Evolutionary conservation across 2,113 vertebrate species (phyloP), one percentile per base, ranked within the genome.

Genomic region (Centropristis striata): DNA sequence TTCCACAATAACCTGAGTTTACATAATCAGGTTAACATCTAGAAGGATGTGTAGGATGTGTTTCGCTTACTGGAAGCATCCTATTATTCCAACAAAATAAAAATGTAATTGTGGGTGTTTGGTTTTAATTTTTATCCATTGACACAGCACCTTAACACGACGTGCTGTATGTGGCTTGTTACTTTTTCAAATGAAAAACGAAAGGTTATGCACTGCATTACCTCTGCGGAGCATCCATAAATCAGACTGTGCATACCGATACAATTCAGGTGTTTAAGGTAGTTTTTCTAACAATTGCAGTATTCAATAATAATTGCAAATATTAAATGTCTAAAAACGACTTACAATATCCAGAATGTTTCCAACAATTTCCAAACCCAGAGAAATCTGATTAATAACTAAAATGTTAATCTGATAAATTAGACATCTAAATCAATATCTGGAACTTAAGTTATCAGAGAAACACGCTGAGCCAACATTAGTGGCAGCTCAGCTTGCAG

Each of bases 1-100:
- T 11, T 51, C 3, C 21, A 66, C n/a, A 59, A 67, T 47, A 68
- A 55, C 28, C 28, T 57, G 51, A 57, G 54, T 54, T 63, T 69
- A 51, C 59, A 83, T 70, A 57, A 85, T 77, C 47, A 74, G 46
- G 37, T 60, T 66, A 71, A 50, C 2, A 2, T 63, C 25, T 71
- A 20, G 16, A 51, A 58, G 21, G 42, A 63, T 61, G 49, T 46
- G 21, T 44, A 32, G 39, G 32, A 32, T 32, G 32, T 32, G 32
- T 32, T 32, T 57, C 9, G 5, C 44, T 59, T 7, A 50, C 41
- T 21, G 64, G 51, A 60, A 49, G 47, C 28, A 67, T 51, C 21
- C 44, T 32, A 25, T 54, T 64, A 61, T 64, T 63, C 57, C 46
- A 57, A 60, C 8, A 23, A 25, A 14, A 41, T 28, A 16, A 37